Base-by-base conservation (phyloP, 2,113 vertebrate genomes). In the Calypte anna region DNA sequence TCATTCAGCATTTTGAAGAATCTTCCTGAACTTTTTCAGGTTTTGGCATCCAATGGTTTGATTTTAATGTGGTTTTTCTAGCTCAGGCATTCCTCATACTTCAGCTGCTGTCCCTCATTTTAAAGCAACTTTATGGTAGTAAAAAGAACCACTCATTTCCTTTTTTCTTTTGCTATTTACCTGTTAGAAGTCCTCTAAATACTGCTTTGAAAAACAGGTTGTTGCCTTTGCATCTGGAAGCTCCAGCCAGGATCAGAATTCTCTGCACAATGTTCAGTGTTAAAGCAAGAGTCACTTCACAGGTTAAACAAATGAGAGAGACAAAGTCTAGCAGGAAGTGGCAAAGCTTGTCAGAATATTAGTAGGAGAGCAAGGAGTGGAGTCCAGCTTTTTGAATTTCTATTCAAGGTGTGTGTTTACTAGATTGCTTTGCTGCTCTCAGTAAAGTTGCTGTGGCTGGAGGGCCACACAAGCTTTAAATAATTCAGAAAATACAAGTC, bases 21-120 rank as follows among this genome's bases (percentile, higher is more conserved):
- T 46, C 5, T 30, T 79, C 16, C 76, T 76, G 79, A 88, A 77
- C 59, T 70, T 7, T 74, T 86, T 81, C 33, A 54, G 40, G 48
- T 36, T 27, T 86, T 86, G 48, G 77, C 63, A 75, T 82, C 21
- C 36, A 63, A 4, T 86, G 22, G 95, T 91, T 78, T 61, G 23
- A 72, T 86, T 79, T 95, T 95, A 92, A 93, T 72, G 27, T 73
- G 31, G 27, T 33, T 68, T 31, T 72, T 92, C 38, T 50, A 48
- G 24, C 40, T 74, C 27, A 59, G 76, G 46, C 30, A 70, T 74
- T 86, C 46, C 91, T 94, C 40, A 31, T 10, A 8, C 9, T 83
- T 92, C 21, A 40, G 8, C 40, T 86, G 57, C 22, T 81, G 28
- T 72, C 16, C 25, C 21, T 54, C 30, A 43, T 74, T 90, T 23